Evolutionary conservation across 37 sponge, comb jelly and placozoan genomes (phyloP), one percentile per base, ranked within the genome.

Genomic region (Aplysina aerophoba): DNA sequence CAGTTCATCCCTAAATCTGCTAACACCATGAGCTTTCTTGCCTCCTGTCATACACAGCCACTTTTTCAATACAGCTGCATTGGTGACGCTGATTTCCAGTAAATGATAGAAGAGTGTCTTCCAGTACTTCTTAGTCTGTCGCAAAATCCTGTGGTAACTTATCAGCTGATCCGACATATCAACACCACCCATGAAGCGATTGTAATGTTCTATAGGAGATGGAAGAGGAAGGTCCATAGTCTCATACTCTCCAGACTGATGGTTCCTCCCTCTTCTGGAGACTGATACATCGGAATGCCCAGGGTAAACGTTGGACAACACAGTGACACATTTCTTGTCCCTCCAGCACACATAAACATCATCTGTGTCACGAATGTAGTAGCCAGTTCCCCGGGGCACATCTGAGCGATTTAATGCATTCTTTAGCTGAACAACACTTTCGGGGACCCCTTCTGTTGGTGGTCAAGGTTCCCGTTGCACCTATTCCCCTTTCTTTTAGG

Each of bases 401-500:
- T 8, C 6, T 11, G 8, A 20, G 21, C 14, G 12, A 15, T 73
- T 19, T 11, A 73, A 28, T 38, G 39, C 39, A 8, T 15, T 21
- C 74, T 37, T 15, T 20, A 84, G 40, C 27, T 39, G 40, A 15
- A 22, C 19, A 8, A 84, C 73, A 21, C 53, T 60, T 14, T 72
- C 25, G 35, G 85, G 85, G 21, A 89, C 71, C 2, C 89, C 89
- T 17, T 55, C 85, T 55, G 31, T 35, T 53, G n/a, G 30, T 38
- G 8, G n/a, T 8, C 21, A 67, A 31, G 22, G 90, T 85, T 21
- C 90, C 90, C 20, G 90, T 85, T 17, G 83, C 82, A 55, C 15
- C 55, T 19, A 73, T 81, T 19, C 79, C 83, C 8, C n/a, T 15
- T 13, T 12, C 31, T 4, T 20, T 6, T 1, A 89, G 66, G 28